phyloP scores from a whole-genome alignment of 92 coral and sea anemone genomes.

The Hydrozoanthus gracilis region DNA sequence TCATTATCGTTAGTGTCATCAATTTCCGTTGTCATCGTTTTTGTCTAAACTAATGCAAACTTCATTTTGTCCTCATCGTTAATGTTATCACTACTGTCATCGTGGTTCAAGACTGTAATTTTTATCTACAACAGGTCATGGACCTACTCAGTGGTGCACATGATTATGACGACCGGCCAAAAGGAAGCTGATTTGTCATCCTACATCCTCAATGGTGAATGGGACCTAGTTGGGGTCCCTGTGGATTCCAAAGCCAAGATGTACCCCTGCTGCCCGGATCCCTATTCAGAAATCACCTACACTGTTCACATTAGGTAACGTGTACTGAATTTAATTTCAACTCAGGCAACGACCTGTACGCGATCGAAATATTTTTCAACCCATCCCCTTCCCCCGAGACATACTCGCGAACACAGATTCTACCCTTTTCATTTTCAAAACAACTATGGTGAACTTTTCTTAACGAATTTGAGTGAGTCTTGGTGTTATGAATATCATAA shows the following conservation, averaged over 20 bases:
- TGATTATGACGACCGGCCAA: constrained; percentile 79
- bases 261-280: constrained; percentile 77
- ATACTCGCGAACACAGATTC: no score
- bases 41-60: no score
- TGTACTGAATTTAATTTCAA: neutral
- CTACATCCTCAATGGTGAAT: constrained; percentile 81
- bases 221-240: constrained; percentile 78
- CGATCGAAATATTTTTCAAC: no score
- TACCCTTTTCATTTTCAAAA: no score
- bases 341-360: no score
- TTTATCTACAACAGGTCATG: constrained; percentile 62
- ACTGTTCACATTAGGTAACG: constrained; percentile 69
- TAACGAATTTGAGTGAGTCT: no score
- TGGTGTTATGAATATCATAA: no score
- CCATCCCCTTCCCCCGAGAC: no score
- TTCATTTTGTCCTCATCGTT: no score
- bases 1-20: no score
- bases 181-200: constrained; percentile 69
- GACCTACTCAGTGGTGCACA: constrained; percentile 74
- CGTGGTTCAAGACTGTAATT: neutral
- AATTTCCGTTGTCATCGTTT: no score
- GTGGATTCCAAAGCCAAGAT: constrained; percentile 67
- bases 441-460: no score
- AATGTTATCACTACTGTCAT: neutral
- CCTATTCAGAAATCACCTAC: constrained; percentile 84